Base-by-base conservation (phyloP, 2,113 vertebrate species). In the Pteronura brasiliensis region DNA sequence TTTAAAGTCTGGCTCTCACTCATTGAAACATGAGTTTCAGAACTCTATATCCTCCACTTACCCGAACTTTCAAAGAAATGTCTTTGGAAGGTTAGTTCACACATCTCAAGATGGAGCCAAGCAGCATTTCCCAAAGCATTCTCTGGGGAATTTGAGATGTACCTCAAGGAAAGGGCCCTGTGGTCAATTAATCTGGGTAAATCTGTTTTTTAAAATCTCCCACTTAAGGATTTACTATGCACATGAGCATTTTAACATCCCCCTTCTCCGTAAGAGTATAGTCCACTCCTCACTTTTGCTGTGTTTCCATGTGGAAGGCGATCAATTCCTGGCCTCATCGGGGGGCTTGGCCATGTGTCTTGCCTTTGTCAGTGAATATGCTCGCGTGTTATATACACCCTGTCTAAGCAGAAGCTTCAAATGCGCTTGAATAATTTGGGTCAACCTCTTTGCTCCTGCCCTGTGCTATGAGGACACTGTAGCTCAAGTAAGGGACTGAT, bases 1-100 rank as follows among this genome's bases (percentile, higher is more conserved):
- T 93, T 81, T 29, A 42, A 90, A 15, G 29, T 90, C 88, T 88
- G 57, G 39, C 92, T 94, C 96, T 95, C 83, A 92, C 65, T 87
- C 83, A 44, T 9, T 77, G 59, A 95, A 80, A 92, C 11, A 7
- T 83, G 79, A 87, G 61, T 74, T 90, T 92, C 79, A 83, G 34
- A 93, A 92, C 20, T 63, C 42, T 10, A 25, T 71, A 82, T 11
- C 49, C 29, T 93, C 63, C 65, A 27, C 65, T 42, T 71, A 47
- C 65, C 23, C 39, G 49, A 57, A 90, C 47, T 63, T 88, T 23
- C 95, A 86, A 95, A 93, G 49, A 47, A 84, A 72, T 85, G 49
- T 27, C 77, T 84, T 92, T 65, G 31, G 61, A 39, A 94, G 27
- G 8, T 76, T 55, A 74, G n/a, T 81, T 81, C 72, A 77, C 44